Evolutionary conservation across 2,888 invertebrate genomes (phyloP).

Genomic region (Oscheius sp.): DNA sequence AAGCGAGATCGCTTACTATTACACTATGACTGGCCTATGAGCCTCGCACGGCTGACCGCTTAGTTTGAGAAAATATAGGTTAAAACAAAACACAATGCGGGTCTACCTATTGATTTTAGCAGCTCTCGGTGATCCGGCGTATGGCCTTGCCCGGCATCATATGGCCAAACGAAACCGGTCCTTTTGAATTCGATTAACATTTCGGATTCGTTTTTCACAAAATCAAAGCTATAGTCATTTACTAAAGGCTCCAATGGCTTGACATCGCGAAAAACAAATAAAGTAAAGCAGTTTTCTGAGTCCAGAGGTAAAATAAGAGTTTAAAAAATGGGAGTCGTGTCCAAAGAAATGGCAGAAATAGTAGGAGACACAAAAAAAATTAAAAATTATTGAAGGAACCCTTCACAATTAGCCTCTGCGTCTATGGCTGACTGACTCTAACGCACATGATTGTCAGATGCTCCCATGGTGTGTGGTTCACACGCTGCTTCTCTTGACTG

Average conservation of each 20-base stretch:
- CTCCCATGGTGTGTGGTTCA: not conserved
- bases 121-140: constrained; percentile 20
- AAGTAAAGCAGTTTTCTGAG: not conserved
- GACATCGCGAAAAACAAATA: not conserved
- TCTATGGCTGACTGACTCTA: not conserved
- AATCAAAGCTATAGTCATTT: not conserved
- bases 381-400: not conserved
- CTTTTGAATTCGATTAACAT: constrained; percentile 14
- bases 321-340: not conserved
- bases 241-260: not conserved
- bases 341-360: not conserved
- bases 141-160: constrained; percentile 5
- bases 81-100: not conserved
- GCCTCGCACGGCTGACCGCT: constrained; percentile 1
- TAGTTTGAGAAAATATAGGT: not conserved
- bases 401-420: constrained; percentile 11
- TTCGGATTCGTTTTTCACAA: not conserved
- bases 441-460: constrained; percentile 23
- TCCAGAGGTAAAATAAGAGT: not conserved
- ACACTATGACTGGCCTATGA: constrained; percentile 17
- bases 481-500: not conserved
- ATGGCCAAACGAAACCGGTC: constrained; percentile 23
- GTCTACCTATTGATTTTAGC: not conserved
- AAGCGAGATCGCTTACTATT: constrained; percentile 17
- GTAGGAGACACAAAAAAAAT: not conserved